phyloP scores from a whole-genome alignment of 2,888 invertebrate genomes.

The Troides oblongomaculatus region DNA sequence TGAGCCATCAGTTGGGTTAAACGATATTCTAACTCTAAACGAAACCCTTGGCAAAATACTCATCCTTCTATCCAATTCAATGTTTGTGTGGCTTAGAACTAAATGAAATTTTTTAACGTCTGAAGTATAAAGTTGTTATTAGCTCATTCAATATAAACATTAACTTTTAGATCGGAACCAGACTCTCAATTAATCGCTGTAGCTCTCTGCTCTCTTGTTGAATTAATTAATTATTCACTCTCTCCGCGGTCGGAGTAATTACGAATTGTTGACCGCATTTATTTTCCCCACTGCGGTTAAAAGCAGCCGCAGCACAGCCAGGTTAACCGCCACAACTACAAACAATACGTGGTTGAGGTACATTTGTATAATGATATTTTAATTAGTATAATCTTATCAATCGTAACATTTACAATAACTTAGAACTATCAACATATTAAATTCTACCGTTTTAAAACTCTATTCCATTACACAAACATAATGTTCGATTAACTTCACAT shows the following conservation, averaged over 20 bases:
- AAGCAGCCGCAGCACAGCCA: background rate
- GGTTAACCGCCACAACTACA: background rate
- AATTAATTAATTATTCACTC: constrained; percentile 14
- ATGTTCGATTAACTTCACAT: too few relatives aligned
- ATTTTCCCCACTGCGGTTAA: constrained; percentile 4
- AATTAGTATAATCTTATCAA: background rate
- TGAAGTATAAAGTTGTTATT: background rate
- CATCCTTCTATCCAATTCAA: too few relatives aligned
- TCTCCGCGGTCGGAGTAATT: constrained; percentile 12
- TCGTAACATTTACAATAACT: background rate
- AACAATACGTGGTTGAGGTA: background rate
- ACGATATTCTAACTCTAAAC: too few relatives aligned
- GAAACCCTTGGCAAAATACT: too few relatives aligned
- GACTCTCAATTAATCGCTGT: constrained; percentile 8
- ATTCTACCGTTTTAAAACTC: background rate
- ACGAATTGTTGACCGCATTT: constrained; percentile 18
- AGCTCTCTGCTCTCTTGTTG: constrained; percentile 10
- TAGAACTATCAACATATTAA: background rate
- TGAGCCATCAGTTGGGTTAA: too few relatives aligned
- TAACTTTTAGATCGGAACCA: background rate
- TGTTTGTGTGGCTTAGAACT: too few relatives aligned
- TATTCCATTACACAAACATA: too few relatives aligned
- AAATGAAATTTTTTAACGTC: background rate
- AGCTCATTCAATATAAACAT: background rate
- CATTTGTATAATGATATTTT: background rate